Evolutionary conservation across 2,888 invertebrate species (phyloP).

Genomic region (Acanthococcus lagerstroemiae): DNA sequence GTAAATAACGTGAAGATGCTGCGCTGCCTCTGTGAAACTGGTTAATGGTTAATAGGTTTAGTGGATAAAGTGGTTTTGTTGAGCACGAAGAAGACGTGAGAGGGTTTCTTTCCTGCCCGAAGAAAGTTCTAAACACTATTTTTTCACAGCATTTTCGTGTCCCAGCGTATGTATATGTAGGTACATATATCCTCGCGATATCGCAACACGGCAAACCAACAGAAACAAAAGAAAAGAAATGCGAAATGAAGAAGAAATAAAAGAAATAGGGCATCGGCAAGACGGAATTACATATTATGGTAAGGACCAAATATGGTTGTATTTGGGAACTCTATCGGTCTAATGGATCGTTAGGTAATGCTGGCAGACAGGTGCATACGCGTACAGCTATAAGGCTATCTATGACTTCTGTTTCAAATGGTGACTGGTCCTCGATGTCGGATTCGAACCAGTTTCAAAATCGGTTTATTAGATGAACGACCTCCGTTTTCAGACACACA

Average conservation of each 20-base stretch:
- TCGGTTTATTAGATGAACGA: slow-evolving; percentile 24
- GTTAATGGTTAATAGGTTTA: no score
- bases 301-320: slow-evolving; percentile 19
- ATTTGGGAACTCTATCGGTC: slow-evolving; percentile 25
- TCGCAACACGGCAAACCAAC: neutral
- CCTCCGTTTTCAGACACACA: slow-evolving; percentile 2
- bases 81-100: no score
- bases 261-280: slow-evolving; percentile 16
- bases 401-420: neutral
- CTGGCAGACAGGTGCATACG: neutral
- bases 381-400: no score
- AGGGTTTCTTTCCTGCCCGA: no score
- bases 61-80: no score
- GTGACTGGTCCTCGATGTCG: neutral
- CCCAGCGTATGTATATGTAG: no score
- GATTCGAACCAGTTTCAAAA: slow-evolving; percentile 26
- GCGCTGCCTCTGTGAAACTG: neutral
- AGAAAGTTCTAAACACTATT: neutral
- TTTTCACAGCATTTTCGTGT: neutral
- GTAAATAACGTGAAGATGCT: neutral
- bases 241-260: neutral
- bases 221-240: neutral
- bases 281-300: neutral
- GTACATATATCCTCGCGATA: neutral
- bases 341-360: slow-evolving; percentile 19